Conservation (phyloP, 2,797 vertebrate species). For the Enteromius afrohamiltoni region DNA sequence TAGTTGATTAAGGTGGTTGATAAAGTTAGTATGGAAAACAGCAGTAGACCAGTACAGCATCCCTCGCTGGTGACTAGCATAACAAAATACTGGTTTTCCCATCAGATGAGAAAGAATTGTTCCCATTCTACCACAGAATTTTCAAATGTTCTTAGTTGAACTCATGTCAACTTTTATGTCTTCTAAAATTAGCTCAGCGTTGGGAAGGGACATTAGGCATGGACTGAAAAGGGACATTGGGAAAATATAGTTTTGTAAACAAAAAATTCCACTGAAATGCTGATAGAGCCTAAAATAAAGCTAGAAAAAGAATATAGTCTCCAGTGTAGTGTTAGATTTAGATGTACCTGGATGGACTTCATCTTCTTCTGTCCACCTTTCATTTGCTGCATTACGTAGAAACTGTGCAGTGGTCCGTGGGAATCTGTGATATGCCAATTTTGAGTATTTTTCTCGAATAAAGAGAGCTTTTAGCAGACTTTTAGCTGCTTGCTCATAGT, state of each 20-base stretch:
- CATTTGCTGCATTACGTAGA: slow-evolving; percentile 75
- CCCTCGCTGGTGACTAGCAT: background rate
- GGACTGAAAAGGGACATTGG: background rate
- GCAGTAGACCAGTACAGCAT: background rate
- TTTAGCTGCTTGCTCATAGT: slow-evolving; percentile 93
- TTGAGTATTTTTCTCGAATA: slow-evolving; percentile 93
- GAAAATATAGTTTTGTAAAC: slow-evolving; percentile 9
- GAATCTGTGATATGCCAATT: slow-evolving; percentile 91
- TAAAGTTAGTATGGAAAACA: background rate
- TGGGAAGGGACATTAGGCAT: background rate
- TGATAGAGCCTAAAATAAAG: slow-evolving; percentile 26
- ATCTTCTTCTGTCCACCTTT: slow-evolving; percentile 81
- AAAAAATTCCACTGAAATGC: slow-evolving; percentile 5
- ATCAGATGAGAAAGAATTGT: background rate
- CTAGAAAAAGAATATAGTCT: background rate
- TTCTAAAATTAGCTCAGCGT: background rate
- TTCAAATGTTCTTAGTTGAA: background rate
- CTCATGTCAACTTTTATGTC: background rate
- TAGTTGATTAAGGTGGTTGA: background rate
- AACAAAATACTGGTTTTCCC: background rate
- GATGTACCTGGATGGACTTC: slow-evolving; percentile 87
- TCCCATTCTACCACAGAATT: background rate
- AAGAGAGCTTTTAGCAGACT: slow-evolving; percentile 87
- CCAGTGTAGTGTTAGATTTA: background rate
- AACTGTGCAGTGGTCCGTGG: slow-evolving; percentile 84